These are phyloP conservation scores for Holocentrus rufus DNA, from an alignment of 2,797 vertebrate genomes.

Conservation along the genomic window DNA sequence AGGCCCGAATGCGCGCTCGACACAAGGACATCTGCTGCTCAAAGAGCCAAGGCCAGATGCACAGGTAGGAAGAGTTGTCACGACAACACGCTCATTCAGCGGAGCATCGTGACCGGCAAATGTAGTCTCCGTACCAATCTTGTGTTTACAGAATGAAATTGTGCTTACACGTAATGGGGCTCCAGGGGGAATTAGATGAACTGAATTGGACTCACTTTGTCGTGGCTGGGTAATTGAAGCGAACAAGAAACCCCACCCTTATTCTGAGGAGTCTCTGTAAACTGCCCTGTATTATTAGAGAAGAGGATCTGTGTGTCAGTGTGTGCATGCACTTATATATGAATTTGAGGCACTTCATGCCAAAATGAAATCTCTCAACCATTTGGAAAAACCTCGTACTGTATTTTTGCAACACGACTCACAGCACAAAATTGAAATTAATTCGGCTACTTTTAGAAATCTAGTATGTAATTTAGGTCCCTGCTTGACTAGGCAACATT, in stretches of 20 bases:
- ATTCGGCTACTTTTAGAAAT: no score
- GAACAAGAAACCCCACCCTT: no score
- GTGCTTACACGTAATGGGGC: slow-evolving; percentile 20
- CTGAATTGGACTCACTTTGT: slow-evolving; percentile 11
- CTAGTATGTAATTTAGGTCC: no score
- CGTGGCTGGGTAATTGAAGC: slow-evolving; percentile 6
- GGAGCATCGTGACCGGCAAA: not conserved
- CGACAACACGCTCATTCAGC: slow-evolving; percentile 9
- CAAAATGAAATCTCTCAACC: slow-evolving; percentile 3
- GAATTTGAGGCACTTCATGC: not conserved
- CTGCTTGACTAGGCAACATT: no score
- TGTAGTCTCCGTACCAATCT: not conserved
- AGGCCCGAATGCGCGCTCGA: slow-evolving; percentile 1
- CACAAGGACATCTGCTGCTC: slow-evolving; percentile 18
- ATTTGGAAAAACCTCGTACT: not conserved
- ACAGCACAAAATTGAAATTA: no score
- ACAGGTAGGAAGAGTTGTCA: slow-evolving; percentile 20
- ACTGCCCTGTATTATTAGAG: no score
- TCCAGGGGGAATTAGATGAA: slow-evolving; percentile 8
- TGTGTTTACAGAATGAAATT: slow-evolving; percentile 16
- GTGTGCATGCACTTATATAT: not conserved
- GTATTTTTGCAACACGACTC: no score
- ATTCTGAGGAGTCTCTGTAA: no score
- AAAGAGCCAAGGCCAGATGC: slow-evolving; percentile 7
- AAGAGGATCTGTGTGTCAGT: not conserved